Evolutionary conservation across 2,888 invertebrate species (phyloP), one percentile per base, ranked within the genome.

Genomic region (Eupsilia transversa): DNA sequence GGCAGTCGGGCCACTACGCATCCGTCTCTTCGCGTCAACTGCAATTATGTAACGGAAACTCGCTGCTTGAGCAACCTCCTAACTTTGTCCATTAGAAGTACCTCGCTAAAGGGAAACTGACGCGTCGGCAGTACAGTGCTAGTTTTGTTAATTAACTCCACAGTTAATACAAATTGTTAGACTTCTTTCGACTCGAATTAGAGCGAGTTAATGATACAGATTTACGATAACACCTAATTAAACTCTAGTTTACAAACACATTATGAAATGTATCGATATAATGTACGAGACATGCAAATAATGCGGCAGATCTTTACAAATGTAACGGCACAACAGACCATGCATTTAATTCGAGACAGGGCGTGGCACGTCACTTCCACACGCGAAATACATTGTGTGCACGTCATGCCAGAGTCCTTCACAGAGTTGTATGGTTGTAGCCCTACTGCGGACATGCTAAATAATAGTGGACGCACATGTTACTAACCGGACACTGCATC

Each of bases 1-100:
- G 85, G 79, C 88, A 57, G 77, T 80, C 86, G 78, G 52, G 41
- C 79, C 87, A 87, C 90, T 89, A 83, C 88, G 88, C 92, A 91
- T 92, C 91, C 91, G 90, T 88, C 89, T 87, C 85, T 81, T 80
- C 84, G 80, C 87, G 89, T 93, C 93, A 91, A 91, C 85, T 91
- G 90, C 91, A 92, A 93, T 94, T 93, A 93, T 91, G 92, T 93
- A 93, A 93, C 91, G 87, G 90, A 88, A 87, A 85, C 89, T 82
- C 74, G 74, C 80, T 78, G 81, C 86, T 83, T 74, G 78, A 79
- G 78, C 84, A 84, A 86, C 83, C 85, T 88, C 79, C 85, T 79
- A 89, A 79, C 65, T 86, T 79, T 73, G 59, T 82, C 68, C 83
- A 79, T 82, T 80, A 84, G 52, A 76, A 56, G 73, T 69, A 61